phyloP scores from a whole-genome alignment of 2,888 invertebrate species.

The Stenurella melanura region DNA sequence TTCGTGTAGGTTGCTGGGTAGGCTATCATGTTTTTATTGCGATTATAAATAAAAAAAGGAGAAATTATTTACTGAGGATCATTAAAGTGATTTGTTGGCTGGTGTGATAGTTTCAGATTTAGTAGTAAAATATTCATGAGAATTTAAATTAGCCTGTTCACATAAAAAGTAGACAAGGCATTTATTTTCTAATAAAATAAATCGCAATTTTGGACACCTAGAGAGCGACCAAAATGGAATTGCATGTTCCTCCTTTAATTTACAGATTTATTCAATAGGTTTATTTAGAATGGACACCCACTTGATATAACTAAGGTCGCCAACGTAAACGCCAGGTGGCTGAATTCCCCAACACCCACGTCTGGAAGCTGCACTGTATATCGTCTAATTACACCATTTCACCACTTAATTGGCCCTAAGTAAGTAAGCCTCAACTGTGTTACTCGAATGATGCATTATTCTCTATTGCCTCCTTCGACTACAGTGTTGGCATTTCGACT shows the following conservation, averaged over 20 bases:
- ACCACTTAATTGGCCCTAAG: slow-evolving; percentile 58
- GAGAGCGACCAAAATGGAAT: slow-evolving; percentile 7
- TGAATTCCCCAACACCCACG: slow-evolving; percentile 47
- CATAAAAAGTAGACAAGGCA: slow-evolving; percentile 7
- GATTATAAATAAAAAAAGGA: slow-evolving; percentile 9
- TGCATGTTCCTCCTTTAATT: slow-evolving; percentile 9
- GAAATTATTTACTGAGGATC: slow-evolving; percentile 5
- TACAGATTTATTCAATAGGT: slow-evolving; percentile 23
- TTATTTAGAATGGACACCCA: slow-evolving; percentile 14
- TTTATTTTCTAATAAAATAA: slow-evolving; percentile 8
- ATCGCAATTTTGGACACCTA: slow-evolving; percentile 1
- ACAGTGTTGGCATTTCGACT: neutral
- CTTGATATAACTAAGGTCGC: slow-evolving; percentile 37
- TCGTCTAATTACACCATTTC: slow-evolving; percentile 56
- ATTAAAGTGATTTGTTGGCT: slow-evolving; percentile 26
- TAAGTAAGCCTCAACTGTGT: slow-evolving; percentile 48
- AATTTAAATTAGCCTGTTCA: slow-evolving; percentile 21
- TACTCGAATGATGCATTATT: slow-evolving; percentile 38
- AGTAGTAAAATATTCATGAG: slow-evolving; percentile 33
- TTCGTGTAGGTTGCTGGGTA: neutral
- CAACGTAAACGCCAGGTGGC: slow-evolving; percentile 50
- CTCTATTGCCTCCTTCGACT: slow-evolving; percentile 12
- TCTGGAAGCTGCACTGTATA: slow-evolving; percentile 50
- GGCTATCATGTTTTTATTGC: neutral
- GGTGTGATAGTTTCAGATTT: slow-evolving; percentile 24